Evolutionary conservation across 1,140 invertebrate genomes (phyloP).

Genomic region (Brachionus rubens): DNA sequence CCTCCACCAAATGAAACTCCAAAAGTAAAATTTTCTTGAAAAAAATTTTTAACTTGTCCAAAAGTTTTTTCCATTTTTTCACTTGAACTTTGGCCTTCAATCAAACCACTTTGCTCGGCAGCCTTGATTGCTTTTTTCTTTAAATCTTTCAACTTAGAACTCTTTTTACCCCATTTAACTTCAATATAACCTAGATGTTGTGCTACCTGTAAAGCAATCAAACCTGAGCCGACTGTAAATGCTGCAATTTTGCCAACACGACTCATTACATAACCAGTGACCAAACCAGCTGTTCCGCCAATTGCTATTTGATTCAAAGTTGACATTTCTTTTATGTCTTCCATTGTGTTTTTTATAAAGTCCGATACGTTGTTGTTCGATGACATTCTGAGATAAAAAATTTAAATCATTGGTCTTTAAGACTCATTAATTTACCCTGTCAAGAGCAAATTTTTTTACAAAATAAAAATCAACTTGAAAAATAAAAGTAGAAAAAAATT

Average conservation of each 20-base stretch:
- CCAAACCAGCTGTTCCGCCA: constrained; percentile 30
- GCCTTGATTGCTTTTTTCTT: constrained; percentile 37
- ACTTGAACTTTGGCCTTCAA: neutral
- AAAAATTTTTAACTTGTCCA: neutral
- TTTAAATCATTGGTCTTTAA: too few relatives aligned
- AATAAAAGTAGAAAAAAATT: neutral
- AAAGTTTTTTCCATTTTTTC: constrained; percentile 24
- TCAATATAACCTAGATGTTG: constrained; percentile 45
- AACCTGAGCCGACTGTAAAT: constrained; percentile 29
- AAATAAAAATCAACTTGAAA: neutral
- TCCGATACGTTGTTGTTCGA: constrained; percentile 27
- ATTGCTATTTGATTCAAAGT: constrained; percentile 18
- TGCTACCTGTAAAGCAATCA: constrained; percentile 26
- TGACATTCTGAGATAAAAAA: neutral
- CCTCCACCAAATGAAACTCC: constrained; percentile 43
- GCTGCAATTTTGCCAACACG: constrained; percentile 33
- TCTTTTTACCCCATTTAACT: constrained; percentile 43
- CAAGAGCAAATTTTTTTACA: too few relatives aligned
- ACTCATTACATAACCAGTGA: constrained; percentile 11
- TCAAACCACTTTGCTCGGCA: neutral
- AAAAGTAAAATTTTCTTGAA: constrained; percentile 42
- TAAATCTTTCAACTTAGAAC: neutral
- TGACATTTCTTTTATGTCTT: constrained; percentile 40
- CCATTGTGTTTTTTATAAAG: neutral
- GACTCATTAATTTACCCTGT: too few relatives aligned